Percentiles rank a stretch among this genome's conserved stretches.
Conservation (phyloP, 2,888 invertebrate genomes). For the Rhagium mordax region DNA sequence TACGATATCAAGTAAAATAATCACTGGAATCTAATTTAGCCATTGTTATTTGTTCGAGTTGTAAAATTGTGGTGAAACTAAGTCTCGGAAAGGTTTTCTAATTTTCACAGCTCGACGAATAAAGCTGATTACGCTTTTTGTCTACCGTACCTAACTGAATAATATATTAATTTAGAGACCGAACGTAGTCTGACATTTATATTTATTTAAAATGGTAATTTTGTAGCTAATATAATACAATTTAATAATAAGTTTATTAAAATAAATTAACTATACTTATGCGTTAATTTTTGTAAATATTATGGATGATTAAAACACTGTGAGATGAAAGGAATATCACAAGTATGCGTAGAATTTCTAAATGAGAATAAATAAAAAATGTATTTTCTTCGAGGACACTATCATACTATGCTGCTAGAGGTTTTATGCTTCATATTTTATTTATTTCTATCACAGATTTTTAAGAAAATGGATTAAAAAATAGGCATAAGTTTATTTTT, state of each 20-base stretch:
- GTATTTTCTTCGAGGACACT: no score
- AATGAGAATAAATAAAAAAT: no score
- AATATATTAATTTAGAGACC: conserved; percentile 11
- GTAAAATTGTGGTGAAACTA: conserved; percentile 39
- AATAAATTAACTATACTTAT: not conserved
- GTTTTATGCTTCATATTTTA: no score
- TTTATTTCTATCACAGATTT: no score
- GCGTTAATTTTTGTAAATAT: not conserved
- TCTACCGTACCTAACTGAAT: not conserved
- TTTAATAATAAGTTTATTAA: not conserved
- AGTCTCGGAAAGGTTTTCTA: conserved; percentile 23
- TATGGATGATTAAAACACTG: no score
- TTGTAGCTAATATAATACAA: not conserved
- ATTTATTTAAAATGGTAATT: conserved; percentile 1
- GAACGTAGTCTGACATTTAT: not conserved
- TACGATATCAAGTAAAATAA: conserved; percentile 46
- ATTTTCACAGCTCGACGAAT: conserved; percentile 19
- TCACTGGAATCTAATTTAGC: conserved; percentile 46
- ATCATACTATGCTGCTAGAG: no score
- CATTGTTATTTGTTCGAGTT: conserved; percentile 44
- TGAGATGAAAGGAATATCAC: no score
- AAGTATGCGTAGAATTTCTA: no score
- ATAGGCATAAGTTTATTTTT: no score
- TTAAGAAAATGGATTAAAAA: no score
- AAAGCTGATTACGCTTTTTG: conserved; percentile 28